Evolutionary conservation across 2,888 invertebrate species (phyloP), one percentile per base, ranked within the genome.

Genomic region (Colostygia pectinataria): DNA sequence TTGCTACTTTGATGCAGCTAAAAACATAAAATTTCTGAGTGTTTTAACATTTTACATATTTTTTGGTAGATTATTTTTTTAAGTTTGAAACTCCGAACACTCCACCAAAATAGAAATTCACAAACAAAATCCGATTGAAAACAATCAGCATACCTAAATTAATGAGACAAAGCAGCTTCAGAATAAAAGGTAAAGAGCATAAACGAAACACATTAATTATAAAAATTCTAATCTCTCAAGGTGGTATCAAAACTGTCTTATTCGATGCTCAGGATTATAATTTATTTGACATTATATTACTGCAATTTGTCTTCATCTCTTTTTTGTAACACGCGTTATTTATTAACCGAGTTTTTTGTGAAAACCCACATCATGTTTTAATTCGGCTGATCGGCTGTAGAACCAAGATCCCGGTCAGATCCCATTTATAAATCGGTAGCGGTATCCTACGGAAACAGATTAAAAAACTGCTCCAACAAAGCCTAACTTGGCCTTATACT

Each of bases 381-480:
- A 87, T 85, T 86, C 84, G 80, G 45, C 41, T 51, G 32, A 51
- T 86, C 83, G 80, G 75, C 70, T 78, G n/a, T n/a, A n/a, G 81
- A 83, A 87, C 81, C 83, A 80, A 84, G 80, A 81, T 74, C 71
- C 74, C 43, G 36, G 46, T 33, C 54, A 66, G 72, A 72, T 71
- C 83, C 81, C 84, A 84, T 88, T 88, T 86, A 85, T 85, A 85
- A 86, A 80, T 86, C 88, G 80, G 89, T 89, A 90, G 89, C 90
- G 87, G 80, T 80, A 85, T 85, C 87, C 85, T 87, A 88, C 87
- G 89, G 90, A 89, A 88, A 89, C 86, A 83, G 82, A 88, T 88
- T 89, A 89, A 89, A 87, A 86, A 89, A 82, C 73, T 57, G 64
- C 68, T 73, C 63, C 67, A 83, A 89, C 89, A 90, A 89, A 87